Evolutionary conservation across 2,888 invertebrate genomes (phyloP).

Genomic region (Erebia ligea): DNA sequence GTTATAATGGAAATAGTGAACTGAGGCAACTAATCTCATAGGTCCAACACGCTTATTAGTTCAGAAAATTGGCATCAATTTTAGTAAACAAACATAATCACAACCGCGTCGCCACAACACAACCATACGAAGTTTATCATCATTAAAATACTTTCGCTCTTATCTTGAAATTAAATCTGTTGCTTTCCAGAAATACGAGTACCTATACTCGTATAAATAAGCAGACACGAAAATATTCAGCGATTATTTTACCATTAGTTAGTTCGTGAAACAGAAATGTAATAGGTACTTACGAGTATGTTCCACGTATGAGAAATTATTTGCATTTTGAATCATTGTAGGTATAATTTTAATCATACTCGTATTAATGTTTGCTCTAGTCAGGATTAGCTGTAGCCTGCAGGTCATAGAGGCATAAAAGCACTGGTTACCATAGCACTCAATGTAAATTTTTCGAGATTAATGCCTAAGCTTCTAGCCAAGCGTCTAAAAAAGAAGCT

Average conservation of each 20-base stretch:
- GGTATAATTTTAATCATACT: background rate
- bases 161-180: conserved; percentile 44
- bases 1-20: too few relatives aligned
- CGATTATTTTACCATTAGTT: conserved; percentile 52
- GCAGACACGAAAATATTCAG: conserved; percentile 45
- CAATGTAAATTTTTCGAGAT: too few relatives aligned
- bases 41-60: too few relatives aligned
- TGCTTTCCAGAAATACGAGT: conserved; percentile 38
- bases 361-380: too few relatives aligned
- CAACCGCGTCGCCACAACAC: background rate
- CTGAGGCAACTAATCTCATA: too few relatives aligned
- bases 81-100: conserved; percentile 8
- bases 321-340: background rate
- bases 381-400: too few relatives aligned
- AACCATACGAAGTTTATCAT: conserved; percentile 11
- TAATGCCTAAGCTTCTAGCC: too few relatives aligned
- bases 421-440: too few relatives aligned
- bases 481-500: too few relatives aligned
- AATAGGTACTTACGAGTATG: background rate
- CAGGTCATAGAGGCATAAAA: too few relatives aligned
- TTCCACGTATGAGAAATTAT: conserved; percentile 18
- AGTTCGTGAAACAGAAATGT: conserved; percentile 23
- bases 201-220: conserved; percentile 14
- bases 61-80: too few relatives aligned
- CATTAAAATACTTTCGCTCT: conserved; percentile 35